Evolutionary conservation across 37 sponge, comb jelly and placozoan species (phyloP).

Genomic region (Chondrosia reniformis): DNA sequence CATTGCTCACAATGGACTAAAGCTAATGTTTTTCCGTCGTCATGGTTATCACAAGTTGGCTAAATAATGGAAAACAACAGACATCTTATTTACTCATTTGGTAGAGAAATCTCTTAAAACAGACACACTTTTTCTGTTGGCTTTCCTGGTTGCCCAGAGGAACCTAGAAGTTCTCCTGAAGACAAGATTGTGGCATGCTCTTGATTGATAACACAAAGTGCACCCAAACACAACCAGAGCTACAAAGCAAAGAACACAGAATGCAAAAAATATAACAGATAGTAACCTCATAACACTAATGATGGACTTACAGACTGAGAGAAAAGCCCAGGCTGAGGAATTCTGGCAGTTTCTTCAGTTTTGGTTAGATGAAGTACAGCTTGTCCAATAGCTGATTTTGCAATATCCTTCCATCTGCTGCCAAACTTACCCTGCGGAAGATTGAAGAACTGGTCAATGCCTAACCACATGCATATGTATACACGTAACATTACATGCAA

Average conservation of each 20-base stretch:
- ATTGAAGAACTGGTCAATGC: neutral
- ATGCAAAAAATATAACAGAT: neutral
- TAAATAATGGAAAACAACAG: constrained; percentile 16
- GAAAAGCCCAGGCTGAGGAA: constrained; percentile 70
- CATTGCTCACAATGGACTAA: constrained; percentile 89
- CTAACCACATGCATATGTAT: constrained; percentile 2
- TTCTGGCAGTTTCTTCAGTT: constrained; percentile 53
- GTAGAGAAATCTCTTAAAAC: neutral
- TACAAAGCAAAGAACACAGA: neutral
- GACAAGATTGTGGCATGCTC: constrained; percentile 86
- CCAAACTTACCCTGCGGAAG: constrained; percentile 45
- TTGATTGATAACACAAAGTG: constrained; percentile 92
- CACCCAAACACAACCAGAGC: constrained; percentile 92
- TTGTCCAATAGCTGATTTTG: constrained; percentile 85
- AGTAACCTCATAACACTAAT: neutral
- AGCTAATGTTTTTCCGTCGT: constrained; percentile 90
- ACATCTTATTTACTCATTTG: neutral
- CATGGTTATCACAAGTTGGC: constrained; percentile 97
- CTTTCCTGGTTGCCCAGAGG: too few species aligned
- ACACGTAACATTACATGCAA: neutral
- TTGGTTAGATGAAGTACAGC: constrained; percentile 85
- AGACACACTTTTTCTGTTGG: constrained; percentile 51
- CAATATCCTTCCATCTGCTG: constrained; percentile 66
- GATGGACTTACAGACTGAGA: constrained; percentile 67
- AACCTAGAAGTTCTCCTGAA: constrained; percentile 87